phyloP scores from a whole-genome alignment of 1,140 invertebrate genomes.

The Magallana angulata region DNA sequence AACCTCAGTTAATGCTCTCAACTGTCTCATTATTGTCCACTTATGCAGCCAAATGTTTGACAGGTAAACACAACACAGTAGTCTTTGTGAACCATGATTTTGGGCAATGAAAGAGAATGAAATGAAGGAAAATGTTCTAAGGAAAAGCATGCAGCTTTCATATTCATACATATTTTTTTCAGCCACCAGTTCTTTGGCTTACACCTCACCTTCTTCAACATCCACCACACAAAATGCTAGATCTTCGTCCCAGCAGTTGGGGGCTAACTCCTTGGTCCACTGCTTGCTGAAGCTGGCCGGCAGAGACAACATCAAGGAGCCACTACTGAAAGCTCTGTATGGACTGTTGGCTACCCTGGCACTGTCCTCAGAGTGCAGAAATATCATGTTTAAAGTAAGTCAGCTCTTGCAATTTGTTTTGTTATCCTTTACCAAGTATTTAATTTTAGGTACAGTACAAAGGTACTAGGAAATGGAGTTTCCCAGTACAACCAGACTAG shows the following conservation, averaged over 20 bases:
- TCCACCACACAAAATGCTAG: conserved; percentile 11
- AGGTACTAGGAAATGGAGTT: too few species aligned
- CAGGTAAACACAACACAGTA: conserved; percentile 61
- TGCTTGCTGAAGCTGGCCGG: conserved; percentile 69
- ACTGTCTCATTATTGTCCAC: conserved; percentile 69
- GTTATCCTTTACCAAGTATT: too few species aligned
- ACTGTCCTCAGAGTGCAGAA: conserved; percentile 74
- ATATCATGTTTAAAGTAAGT: conserved; percentile 77
- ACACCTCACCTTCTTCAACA: conserved; percentile 51
- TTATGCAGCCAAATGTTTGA: conserved; percentile 72
- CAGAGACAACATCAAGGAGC: conserved; percentile 64
- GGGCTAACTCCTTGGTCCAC: conserved; percentile 73
- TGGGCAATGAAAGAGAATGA: too few species aligned
- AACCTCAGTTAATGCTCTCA: conserved; percentile 66
- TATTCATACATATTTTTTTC: conserved; percentile 24
- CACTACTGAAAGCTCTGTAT: conserved; percentile 63
- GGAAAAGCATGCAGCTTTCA: too few species aligned
- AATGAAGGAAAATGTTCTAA: too few species aligned
- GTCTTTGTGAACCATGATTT: too few species aligned
- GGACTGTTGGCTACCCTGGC: conserved; percentile 69
- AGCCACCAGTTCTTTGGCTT: conserved; percentile 74
- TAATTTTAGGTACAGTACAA: too few species aligned
- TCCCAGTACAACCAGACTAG: too few species aligned
- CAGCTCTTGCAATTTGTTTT: background rate
- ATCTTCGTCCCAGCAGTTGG: conserved; percentile 53